Conservation (phyloP, 2,797 vertebrate genomes). For the Avahi laniger region DNA sequence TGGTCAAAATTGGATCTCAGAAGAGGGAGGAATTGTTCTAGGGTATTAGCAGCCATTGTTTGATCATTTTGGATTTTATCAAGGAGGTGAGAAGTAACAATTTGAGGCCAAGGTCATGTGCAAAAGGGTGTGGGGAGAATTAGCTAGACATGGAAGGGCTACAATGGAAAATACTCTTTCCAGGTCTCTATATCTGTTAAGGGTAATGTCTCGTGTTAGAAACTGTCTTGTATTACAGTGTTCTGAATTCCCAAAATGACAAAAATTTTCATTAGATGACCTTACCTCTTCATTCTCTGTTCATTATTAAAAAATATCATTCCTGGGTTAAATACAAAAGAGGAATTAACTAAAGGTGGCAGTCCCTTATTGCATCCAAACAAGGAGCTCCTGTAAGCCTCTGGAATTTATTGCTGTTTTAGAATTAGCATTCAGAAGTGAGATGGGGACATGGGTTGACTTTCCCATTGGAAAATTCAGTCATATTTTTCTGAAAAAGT, state of each 20-base stretch:
- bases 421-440: constrained; percentile 19
- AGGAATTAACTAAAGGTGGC: neutral
- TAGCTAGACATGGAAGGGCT: neutral
- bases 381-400: neutral
- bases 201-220: neutral
- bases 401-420: neutral
- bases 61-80: constrained; percentile 11
- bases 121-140: neutral
- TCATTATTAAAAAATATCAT: neutral
- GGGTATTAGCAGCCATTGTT: neutral
- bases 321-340: neutral
- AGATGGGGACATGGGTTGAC: neutral
- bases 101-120: neutral
- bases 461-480: neutral
- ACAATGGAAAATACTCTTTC: neutral
- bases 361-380: neutral
- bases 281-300: neutral
- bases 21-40: neutral
- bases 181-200: neutral
- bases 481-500: constrained; percentile 30
- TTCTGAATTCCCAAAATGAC: neutral
- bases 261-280: neutral
- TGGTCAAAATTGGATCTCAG: neutral
- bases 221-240: neutral
- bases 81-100: neutral